phyloP scores from a whole-genome alignment of 2,797 vertebrate genomes.

The Chromis chromis region DNA sequence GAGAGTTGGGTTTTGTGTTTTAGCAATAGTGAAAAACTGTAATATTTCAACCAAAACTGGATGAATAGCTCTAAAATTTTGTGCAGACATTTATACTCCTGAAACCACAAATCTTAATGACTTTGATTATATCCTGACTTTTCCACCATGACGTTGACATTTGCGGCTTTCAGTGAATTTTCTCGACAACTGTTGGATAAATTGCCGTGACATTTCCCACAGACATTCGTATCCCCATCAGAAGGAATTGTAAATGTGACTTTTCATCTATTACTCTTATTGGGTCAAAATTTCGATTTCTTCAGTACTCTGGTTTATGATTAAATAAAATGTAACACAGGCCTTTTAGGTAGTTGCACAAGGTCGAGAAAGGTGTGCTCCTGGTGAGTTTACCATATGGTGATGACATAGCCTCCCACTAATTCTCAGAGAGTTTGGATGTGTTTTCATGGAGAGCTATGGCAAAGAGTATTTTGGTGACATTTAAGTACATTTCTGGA shows the following conservation, averaged over 20 bases:
- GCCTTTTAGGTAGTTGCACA: too few species aligned
- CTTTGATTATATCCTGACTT: not conserved
- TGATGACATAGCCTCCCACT: too few species aligned
- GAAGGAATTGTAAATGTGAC: not conserved
- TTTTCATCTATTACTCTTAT: not conserved
- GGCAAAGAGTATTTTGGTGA: too few species aligned
- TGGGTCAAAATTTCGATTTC: not conserved
- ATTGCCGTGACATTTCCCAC: not conserved
- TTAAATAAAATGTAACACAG: too few species aligned
- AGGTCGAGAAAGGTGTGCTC: too few species aligned
- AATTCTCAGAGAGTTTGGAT: too few species aligned
- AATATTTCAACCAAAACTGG: not conserved
- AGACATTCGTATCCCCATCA: not conserved
- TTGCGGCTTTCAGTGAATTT: conserved; percentile 6
- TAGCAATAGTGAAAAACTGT: too few species aligned
- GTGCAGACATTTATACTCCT: not conserved
- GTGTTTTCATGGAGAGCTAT: too few species aligned
- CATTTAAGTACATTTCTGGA: too few species aligned
- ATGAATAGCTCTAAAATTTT: not conserved
- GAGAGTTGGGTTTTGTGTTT: too few species aligned
- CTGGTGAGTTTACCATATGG: too few species aligned
- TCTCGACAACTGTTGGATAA: not conserved
- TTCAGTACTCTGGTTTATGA: not conserved
- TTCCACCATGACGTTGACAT: conserved; percentile 2
- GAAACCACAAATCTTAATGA: conserved; percentile 4